Base-by-base conservation (phyloP, 2,888 invertebrate genomes). In the Melolontha melolontha region DNA sequence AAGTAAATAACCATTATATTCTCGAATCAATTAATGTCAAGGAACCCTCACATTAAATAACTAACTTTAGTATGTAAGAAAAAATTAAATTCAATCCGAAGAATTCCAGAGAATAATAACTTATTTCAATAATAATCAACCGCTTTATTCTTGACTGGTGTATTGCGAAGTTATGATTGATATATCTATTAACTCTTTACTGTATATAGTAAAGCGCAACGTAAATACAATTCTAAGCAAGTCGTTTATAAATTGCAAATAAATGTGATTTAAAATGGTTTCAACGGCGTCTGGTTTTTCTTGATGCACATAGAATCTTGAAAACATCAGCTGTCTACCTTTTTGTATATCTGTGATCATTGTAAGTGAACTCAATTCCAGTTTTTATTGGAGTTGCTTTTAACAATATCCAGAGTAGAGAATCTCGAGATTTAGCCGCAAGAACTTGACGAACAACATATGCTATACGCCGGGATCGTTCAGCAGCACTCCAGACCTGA, bases 381-480 rank as follows among this genome's bases (percentile, higher is more conserved):
- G 72, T 73, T 73, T 73, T 73, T 73, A 63, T 68, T 59, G 34
- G 66, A 41, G 47, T 66, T 22, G 59, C 59, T 50, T 66, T 66
- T 66, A 69, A 69, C 69, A 66, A 65, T 69, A 69, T 65, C 57
- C 69, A 66, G 65, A 59, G 34, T 8, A 6, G 34, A 51, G 65
- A 69, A 69, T 69, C 69, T 69, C 67, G 67, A 68, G 70, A 66
- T 70, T 68, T 65, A 54, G 54, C 59, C 59, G 65, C 71, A 74
- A 73, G 73, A 73, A 74, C 65, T 73, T 71, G 73, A 72, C 68
- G 69, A 69, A 55, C 73, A 73, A 73, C 74, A 72, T 74, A 72
- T 73, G 74, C 72, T 72, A 65, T 72, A 72, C 64, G 64, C 64
- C 69, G 55, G 22, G 50, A 64, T 51, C 67, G 67, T 67, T 67